Conservation (phyloP, 2,888 invertebrate genomes). For the Lysandra coridon region DNA sequence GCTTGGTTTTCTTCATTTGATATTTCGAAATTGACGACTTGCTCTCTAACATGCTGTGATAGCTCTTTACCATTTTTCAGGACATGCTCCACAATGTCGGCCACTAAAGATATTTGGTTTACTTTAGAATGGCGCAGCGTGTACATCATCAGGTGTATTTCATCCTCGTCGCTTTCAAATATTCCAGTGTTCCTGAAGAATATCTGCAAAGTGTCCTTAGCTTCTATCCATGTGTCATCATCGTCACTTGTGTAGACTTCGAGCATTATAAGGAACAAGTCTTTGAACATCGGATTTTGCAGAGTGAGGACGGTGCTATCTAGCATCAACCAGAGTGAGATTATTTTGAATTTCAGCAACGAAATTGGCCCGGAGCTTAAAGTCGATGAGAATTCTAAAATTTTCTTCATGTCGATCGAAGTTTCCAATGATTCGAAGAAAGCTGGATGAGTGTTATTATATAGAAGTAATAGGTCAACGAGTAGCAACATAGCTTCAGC, state of each 20-base stretch:
- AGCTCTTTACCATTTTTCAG: constrained; percentile 59
- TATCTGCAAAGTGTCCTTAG: constrained; percentile 75
- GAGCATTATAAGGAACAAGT: constrained; percentile 78
- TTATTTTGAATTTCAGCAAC: constrained; percentile 70
- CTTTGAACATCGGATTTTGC: constrained; percentile 75
- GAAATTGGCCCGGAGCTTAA: constrained; percentile 53
- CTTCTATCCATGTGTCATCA: constrained; percentile 69
- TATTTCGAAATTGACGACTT: constrained; percentile 64
- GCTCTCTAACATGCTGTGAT: constrained; percentile 58
- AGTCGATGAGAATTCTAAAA: constrained; percentile 61
- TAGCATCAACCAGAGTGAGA: constrained; percentile 67
- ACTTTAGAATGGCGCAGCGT: constrained; percentile 63
- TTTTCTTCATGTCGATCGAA: constrained; percentile 65
- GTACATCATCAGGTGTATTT: constrained; percentile 85
- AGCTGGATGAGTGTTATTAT: constrained; percentile 67
- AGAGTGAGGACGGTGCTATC: constrained; percentile 77
- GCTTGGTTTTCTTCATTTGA: constrained; percentile 57
- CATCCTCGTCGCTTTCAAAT: constrained; percentile 83
- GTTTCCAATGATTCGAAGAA: constrained; percentile 73
- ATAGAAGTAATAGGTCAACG: constrained; percentile 64
- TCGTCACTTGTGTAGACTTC: constrained; percentile 73
- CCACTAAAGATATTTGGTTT: constrained; percentile 57
- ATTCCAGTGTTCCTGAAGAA: constrained; percentile 83
- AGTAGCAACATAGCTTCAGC: constrained; percentile 61
- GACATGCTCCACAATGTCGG: constrained; percentile 64